Evolutionary conservation across 2,797 vertebrate species (phyloP).

Genomic region (Craterocephalus amniculus): DNA sequence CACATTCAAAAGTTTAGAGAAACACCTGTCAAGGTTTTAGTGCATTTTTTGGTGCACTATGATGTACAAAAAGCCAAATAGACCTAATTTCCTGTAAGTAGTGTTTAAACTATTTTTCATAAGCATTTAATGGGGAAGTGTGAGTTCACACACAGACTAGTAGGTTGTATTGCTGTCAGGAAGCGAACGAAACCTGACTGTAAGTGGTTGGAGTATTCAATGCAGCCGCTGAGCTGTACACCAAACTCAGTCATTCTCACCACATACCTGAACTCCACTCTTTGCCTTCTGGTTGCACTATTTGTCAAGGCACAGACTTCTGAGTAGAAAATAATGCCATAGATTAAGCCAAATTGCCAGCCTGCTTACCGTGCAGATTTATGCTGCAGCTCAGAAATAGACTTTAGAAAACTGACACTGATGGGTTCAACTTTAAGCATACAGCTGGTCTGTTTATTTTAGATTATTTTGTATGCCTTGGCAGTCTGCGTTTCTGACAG

Average conservation of each 20-base stretch:
- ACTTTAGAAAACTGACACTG: constrained; percentile 9
- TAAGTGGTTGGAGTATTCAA: constrained; percentile 27
- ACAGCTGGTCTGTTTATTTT: not conserved
- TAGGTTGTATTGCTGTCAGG: constrained; percentile 46
- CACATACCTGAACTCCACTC: constrained; percentile 50
- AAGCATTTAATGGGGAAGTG: constrained; percentile 22
- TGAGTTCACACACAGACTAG: constrained; percentile 14
- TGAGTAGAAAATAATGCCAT: constrained; percentile 44
- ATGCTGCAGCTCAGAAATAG: constrained; percentile 14
- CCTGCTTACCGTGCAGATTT: constrained; percentile 45
- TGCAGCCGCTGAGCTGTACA: constrained; percentile 29
- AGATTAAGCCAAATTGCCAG: constrained; percentile 35
- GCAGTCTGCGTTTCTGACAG: constrained; percentile 10
- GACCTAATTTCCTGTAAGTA: not conserved
- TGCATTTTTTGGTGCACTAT: not conserved
- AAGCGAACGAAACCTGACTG: constrained; percentile 62
- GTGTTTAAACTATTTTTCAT: not conserved
- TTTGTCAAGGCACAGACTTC: constrained; percentile 33
- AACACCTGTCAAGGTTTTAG: not conserved
- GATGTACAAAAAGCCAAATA: too few relatives aligned
- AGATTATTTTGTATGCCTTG: not conserved
- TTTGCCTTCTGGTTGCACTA: constrained; percentile 36
- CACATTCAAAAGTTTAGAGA: too few relatives aligned
- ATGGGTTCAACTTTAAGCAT: constrained; percentile 21
- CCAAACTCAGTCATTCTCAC: constrained; percentile 60